Evolutionary conservation across 2,888 invertebrate species (phyloP).

Genomic region (Tenthredo scrophulariae): DNA sequence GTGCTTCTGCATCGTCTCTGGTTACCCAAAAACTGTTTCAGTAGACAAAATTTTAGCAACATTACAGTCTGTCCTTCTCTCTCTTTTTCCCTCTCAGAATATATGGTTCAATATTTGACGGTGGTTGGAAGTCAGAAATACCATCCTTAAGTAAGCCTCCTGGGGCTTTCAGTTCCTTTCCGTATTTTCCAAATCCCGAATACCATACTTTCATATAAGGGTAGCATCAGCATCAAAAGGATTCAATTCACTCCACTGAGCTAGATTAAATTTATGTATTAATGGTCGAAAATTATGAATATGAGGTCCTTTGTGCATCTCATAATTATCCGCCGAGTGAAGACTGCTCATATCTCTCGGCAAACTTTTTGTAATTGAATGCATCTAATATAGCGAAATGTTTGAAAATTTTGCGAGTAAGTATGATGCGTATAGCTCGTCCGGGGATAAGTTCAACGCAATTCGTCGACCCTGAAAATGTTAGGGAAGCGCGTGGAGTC

Average conservation of each 20-base stretch:
- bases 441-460: background rate
- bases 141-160: conserved; percentile 22
- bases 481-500: conserved; percentile 6
- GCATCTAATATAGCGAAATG: background rate
- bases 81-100: background rate
- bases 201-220: background rate
- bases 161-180: background rate
- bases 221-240: background rate
- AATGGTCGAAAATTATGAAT: background rate
- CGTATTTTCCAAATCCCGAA: conserved; percentile 10
- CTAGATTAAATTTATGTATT: background rate
- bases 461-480: conserved; percentile 41
- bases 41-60: background rate
- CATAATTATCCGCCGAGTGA: background rate
- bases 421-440: conserved; percentile 10
- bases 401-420: background rate
- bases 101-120: conserved; percentile 19
- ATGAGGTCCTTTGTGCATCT: background rate
- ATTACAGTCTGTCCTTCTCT: background rate
- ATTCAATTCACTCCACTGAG: background rate
- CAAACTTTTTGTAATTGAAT: background rate
- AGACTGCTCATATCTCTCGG: background rate
- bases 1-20: background rate
- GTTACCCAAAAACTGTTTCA: conserved; percentile 18
- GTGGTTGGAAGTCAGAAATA: background rate